These are phyloP conservation scores for Drosophila subsilvestris DNA, from an alignment of 2,888 invertebrate genomes.

Conservation along the genomic window DNA sequence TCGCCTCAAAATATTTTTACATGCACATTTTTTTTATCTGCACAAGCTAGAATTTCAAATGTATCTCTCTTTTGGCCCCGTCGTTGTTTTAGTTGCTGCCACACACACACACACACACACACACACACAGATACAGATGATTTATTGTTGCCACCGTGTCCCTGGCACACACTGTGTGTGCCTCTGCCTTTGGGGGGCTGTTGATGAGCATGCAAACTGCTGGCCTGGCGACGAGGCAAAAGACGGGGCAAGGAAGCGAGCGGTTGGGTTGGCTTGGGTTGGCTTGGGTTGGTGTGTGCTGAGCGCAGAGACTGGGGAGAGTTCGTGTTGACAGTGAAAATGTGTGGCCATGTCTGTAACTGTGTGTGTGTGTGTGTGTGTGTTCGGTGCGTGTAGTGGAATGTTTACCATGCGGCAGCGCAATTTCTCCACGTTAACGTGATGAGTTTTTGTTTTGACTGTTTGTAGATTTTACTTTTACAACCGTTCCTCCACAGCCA, in stretches of 20 bases:
- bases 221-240: neutral
- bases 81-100: slow-evolving; percentile 39
- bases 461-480: slow-evolving; percentile 50
- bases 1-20: slow-evolving; percentile 61
- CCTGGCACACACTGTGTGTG: slow-evolving; percentile 30
- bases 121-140: slow-evolving; percentile 42
- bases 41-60: slow-evolving; percentile 66
- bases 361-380: slow-evolving; percentile 3
- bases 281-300: slow-evolving; percentile 3
- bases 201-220: slow-evolving; percentile 55
- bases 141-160: slow-evolving; percentile 54
- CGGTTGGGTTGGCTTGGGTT: no score
- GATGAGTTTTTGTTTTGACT: slow-evolving; percentile 59
- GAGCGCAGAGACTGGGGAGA: slow-evolving; percentile 37
- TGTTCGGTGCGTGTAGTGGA: slow-evolving; percentile 24
- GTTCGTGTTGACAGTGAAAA: slow-evolving; percentile 64
- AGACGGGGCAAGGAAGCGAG: neutral
- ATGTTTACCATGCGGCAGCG: slow-evolving; percentile 45
- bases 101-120: slow-evolving; percentile 1
- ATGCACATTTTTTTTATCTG: slow-evolving; percentile 74
- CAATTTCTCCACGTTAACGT: slow-evolving; percentile 60
- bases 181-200: slow-evolving; percentile 33
- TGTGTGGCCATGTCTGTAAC: slow-evolving; percentile 46
- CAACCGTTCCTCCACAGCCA: slow-evolving; percentile 9
- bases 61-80: slow-evolving; percentile 48